Conservation (phyloP, 2,888 invertebrate species). For the Diplolepis rosae region DNA sequence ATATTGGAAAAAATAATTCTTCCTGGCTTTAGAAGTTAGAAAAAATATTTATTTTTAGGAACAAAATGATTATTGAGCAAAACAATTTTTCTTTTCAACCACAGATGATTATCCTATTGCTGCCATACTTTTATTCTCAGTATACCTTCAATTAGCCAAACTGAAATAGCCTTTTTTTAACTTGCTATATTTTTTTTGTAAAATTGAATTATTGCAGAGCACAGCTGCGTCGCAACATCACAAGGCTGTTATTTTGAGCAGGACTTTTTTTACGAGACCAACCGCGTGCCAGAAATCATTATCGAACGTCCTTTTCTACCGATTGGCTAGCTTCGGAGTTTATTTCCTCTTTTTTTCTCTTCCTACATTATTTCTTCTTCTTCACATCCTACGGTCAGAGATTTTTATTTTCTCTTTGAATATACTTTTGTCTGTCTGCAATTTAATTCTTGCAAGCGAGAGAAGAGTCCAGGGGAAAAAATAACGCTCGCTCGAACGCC, state of each 20-base stretch:
- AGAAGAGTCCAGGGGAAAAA: not conserved
- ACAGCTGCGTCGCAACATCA: not conserved
- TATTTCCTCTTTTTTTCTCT: not conserved
- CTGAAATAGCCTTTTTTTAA: not conserved
- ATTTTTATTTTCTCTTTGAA: not conserved
- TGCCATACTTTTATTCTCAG: not conserved
- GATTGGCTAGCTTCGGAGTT: not conserved
- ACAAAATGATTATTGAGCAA: no score
- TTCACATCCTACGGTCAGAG: not conserved
- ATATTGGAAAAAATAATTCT: not conserved
- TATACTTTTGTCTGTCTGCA: not conserved
- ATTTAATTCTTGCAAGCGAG: not conserved
- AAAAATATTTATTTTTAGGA: no score
- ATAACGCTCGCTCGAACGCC: not conserved
- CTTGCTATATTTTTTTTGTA: not conserved
- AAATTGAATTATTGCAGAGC: not conserved
- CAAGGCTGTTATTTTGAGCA: not conserved
- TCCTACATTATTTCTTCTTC: not conserved
- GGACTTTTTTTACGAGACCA: not conserved
- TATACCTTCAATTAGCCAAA: not conserved
- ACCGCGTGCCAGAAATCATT: constrained; percentile 22
- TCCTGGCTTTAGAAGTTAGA: no score
- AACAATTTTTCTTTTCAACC: not conserved
- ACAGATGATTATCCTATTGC: not conserved
- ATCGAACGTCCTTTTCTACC: not conserved